Evolutionary conservation across 2,797 vertebrate genomes (phyloP).

Genomic region (Orestias chungarensis): DNA sequence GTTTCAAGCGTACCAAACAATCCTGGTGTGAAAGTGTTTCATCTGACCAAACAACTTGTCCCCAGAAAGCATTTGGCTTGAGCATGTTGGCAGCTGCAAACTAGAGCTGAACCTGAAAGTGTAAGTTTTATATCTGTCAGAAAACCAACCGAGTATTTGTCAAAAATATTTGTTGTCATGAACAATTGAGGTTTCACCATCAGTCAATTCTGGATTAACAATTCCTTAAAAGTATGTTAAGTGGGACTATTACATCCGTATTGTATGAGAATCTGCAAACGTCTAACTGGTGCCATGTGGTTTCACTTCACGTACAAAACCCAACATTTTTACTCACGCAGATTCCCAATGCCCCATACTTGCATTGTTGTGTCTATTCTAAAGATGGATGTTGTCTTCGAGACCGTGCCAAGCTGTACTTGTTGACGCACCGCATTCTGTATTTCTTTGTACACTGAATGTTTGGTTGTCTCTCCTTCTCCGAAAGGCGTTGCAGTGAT

Average conservation of each 20-base stretch:
- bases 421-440: conserved; percentile 45
- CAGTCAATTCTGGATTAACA: not conserved
- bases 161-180: too few species aligned
- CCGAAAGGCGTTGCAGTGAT: conserved; percentile 63
- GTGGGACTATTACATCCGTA: not conserved
- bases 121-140: not conserved
- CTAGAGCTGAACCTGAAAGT: not conserved
- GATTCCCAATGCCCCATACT: conserved; percentile 12
- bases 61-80: not conserved
- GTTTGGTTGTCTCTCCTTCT: conserved; percentile 62
- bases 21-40: not conserved
- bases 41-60: not conserved
- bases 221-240: not conserved
- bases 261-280: not conserved
- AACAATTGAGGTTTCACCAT: too few species aligned
- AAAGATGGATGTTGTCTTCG: conserved; percentile 51
- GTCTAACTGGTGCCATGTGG: not conserved
- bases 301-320: not conserved
- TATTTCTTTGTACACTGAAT: conserved; percentile 62
- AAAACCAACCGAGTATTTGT: not conserved
- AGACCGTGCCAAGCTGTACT: conserved; percentile 53
- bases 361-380: conserved; percentile 38
- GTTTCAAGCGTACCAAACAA: not conserved
- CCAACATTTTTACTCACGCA: conserved; percentile 6
- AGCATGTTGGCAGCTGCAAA: not conserved